Base-by-base conservation (phyloP, 2,888 invertebrate species). In the Helobdella robusta region DNA sequence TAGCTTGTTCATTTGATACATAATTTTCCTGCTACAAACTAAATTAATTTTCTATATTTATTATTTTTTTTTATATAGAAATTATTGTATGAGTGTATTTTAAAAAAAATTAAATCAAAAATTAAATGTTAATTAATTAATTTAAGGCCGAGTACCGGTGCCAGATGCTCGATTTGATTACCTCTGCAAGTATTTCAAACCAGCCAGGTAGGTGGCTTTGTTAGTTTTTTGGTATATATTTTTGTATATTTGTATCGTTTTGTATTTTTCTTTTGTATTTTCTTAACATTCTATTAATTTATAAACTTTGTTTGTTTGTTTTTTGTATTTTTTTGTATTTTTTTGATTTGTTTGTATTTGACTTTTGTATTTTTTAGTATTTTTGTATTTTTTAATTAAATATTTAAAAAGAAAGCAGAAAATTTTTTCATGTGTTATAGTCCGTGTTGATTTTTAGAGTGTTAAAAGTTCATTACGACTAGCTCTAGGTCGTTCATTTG, bases 151-250 rank as follows among this genome's bases (percentile, higher is more conserved):
- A 77, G 98, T 98, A 75, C 92, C 95, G 34, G 97, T 99, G 6
- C 95, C 95, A 2, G 98, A 98, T 81, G 85, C 86, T 64, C 84
- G 98, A 74, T 98, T 85, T 79, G 93, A 95, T 76, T 95, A 85
- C 80, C 85, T 99, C 48, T 89, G 89, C 80, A 87, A 95, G 71
- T 91, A 86, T 79, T 92, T 89, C 82, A 93, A 97, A 80, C 98
- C 98, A 68, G 84, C 82, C 62, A 95, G 93, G 94, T 93, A n/a
- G 30, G 8, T 30, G 6, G 30, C 34, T n/a, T n/a, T n/a, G n/a
- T n/a, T n/a, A n/a, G n/a, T n/a, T n/a, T n/a, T n/a, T n/a, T n/a
- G n/a, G n/a, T n/a, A n/a, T n/a, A n/a, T n/a, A n/a, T n/a, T n/a
- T n/a, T n/a, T n/a, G n/a, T n/a, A n/a, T n/a, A n/a, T n/a, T n/a